Evolutionary conservation across 2,113 vertebrate genomes (phyloP).

Genomic region (Xenus cinereus): DNA sequence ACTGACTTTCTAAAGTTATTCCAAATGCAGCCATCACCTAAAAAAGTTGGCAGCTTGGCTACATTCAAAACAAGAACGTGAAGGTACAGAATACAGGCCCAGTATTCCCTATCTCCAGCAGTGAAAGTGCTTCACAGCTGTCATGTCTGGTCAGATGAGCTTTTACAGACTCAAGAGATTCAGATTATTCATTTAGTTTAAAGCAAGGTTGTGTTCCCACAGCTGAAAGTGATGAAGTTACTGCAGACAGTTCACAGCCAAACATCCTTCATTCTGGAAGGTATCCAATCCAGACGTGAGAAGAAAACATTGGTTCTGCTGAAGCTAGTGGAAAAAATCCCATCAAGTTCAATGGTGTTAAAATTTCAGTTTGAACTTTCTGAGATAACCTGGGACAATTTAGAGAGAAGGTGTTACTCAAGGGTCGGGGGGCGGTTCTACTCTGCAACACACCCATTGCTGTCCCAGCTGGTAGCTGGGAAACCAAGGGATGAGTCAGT

Average conservation of each 20-base stretch:
- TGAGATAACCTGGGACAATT: neutral
- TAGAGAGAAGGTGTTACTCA: neutral
- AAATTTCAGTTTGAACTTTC: neutral
- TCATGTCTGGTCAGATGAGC: neutral
- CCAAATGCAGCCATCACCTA: neutral
- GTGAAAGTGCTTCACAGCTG: neutral
- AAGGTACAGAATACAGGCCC: neutral
- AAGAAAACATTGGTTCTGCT: neutral
- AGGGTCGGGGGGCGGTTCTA: neutral
- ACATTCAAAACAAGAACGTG: neutral
- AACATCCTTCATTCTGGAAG: neutral
- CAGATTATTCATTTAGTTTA: neutral
- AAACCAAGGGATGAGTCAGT: neutral
- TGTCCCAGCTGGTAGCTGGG: neutral
- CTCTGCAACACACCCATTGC: neutral
- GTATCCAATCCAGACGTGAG: neutral
- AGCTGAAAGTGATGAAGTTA: neutral
- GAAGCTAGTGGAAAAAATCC: neutral
- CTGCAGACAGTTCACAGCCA: neutral
- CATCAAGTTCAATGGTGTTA: neutral
- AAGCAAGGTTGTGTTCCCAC: neutral
- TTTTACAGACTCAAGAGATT: neutral
- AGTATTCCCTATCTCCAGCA: neutral
- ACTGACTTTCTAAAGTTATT: neutral
- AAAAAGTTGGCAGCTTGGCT: neutral